phyloP scores from a whole-genome alignment of 2,797 vertebrate genomes.

The Hydrocynus forskahlii region DNA sequence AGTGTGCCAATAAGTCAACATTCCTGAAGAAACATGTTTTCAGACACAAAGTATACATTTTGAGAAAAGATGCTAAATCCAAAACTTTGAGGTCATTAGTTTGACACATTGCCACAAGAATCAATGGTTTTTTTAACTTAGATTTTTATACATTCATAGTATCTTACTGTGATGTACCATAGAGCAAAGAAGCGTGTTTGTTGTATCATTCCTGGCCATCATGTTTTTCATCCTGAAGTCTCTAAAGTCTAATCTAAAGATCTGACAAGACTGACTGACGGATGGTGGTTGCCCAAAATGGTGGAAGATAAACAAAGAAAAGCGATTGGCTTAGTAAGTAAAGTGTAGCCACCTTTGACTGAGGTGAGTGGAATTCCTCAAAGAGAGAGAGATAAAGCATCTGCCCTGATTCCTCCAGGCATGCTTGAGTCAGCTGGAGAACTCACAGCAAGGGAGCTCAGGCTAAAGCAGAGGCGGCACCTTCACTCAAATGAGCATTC shows the following conservation, averaged over 20 bases:
- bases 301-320: slow-evolving; percentile 39
- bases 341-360: slow-evolving; percentile 19
- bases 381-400: slow-evolving; percentile 46
- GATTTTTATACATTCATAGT: too few relatives aligned
- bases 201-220: too few relatives aligned
- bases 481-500: slow-evolving; percentile 59
- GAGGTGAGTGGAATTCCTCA: slow-evolving; percentile 36
- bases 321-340: slow-evolving; percentile 8
- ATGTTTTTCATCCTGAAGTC: not conserved
- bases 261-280: not conserved
- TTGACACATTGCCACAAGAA: too few relatives aligned
- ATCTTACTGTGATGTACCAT: too few relatives aligned
- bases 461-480: slow-evolving; percentile 6
- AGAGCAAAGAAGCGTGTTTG: too few relatives aligned
- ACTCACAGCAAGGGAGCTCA: slow-evolving; percentile 24
- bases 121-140: too few relatives aligned
- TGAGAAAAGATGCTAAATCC: too few relatives aligned
- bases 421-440: slow-evolving; percentile 69
- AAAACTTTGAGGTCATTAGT: too few relatives aligned
- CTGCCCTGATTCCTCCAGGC: slow-evolving; percentile 62
- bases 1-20: too few relatives aligned
- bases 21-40: too few relatives aligned
- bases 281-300: not conserved
- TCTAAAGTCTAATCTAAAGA: not conserved
- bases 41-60: too few relatives aligned